Evolutionary conservation across 1,140 invertebrate genomes (phyloP), one percentile per base, ranked within the genome.

Genomic region (Neodiprion pinetum): DNA sequence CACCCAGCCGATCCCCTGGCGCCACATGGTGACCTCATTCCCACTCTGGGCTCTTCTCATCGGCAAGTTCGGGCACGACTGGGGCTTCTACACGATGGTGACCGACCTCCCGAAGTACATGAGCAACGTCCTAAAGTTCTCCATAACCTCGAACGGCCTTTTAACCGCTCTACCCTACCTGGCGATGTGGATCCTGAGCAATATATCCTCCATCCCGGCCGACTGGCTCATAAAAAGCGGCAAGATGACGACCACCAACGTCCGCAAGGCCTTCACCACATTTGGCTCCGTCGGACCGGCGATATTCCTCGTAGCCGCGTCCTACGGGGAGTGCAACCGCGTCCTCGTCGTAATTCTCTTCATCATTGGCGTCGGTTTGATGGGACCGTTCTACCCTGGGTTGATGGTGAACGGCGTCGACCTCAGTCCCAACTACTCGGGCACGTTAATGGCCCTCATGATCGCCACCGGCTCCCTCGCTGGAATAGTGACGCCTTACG

Each of bases 301-400:
- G 10, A 90, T 95, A 9, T 95, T 95, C 49, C 91, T 95, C 66
- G 90, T 96, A 67, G 90, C 93, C 89, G 93, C 93, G 85, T 93
- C 93, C 0, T 95, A 95, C 86, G 92, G 94, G 11, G 95, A 94
- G 9, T 96, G 93, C 77, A 87, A 94, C 82, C 88, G 90, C 47
- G 84, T 88, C 21, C 73, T 91, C 0, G 92, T 92, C 14, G 91
- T 94, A 0, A 40, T 40, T 40, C 28, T 40, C 2, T 40, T 40
- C 69, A 40, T 47, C 88, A 87, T 93, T 0, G 92, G 91, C 48
- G 92, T 94, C 84, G 90, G 91, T 28, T 87, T 94, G 40, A 92
- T 93, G 87, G 94, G 92, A 0, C 91, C 90, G 75, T 95, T 89
- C 79, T 92, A 91, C 78, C 89, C 90, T 0, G 91, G 91, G 53